Percentiles rank a stretch among this genome's conserved stretches.
Conservation (phyloP, 2,113 vertebrate species). For the Ginglymostoma cirratum region DNA sequence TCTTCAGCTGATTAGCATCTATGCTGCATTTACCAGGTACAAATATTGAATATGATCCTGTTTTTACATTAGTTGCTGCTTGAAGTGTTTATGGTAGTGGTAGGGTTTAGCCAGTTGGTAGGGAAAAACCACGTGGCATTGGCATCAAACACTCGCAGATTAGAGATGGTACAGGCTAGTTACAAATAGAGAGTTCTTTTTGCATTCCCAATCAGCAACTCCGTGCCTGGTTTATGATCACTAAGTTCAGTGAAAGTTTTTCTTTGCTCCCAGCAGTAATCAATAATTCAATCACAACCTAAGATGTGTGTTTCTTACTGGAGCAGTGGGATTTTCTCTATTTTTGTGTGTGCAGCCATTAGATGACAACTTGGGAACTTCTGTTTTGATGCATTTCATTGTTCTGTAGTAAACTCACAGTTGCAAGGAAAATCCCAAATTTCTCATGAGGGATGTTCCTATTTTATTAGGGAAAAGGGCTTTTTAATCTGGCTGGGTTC, state of each 20-base stretch:
- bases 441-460: neutral
- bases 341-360: neutral
- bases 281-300: neutral
- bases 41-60: neutral
- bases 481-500: neutral
- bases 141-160: too few species aligned
- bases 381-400: neutral
- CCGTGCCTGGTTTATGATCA: neutral
- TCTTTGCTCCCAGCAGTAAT: neutral
- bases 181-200: neutral
- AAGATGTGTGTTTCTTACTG: neutral
- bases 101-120: neutral
- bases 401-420: neutral
- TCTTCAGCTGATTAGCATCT: constrained; percentile 83
- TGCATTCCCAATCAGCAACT: neutral
- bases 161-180: neutral
- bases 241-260: neutral
- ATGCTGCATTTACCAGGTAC: constrained; percentile 84
- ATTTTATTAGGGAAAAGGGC: neutral
- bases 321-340: neutral
- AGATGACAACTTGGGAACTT: neutral
- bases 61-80: neutral
- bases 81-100: neutral
- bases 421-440: neutral
- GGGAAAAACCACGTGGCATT: neutral